Conservation (phyloP, 2,888 invertebrate species). For the Callyntrura guangdongensis region DNA sequence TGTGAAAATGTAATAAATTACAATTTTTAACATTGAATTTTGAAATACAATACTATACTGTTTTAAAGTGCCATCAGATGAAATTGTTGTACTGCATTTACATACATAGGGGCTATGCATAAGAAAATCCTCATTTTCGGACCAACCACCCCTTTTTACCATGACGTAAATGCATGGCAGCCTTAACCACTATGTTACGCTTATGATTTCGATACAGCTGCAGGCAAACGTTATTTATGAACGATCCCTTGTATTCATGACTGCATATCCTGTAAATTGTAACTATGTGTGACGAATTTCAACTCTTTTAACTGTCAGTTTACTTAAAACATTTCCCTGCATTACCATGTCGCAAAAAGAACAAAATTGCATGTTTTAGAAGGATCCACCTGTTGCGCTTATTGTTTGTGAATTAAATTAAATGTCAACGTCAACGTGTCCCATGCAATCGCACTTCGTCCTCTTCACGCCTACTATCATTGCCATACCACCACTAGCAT, state of each 20-base stretch:
- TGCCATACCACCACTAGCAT: neutral
- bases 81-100: neutral
- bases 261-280: neutral
- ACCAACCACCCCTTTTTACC: too few species aligned
- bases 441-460: neutral
- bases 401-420: neutral
- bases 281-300: neutral
- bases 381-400: conserved; percentile 3
- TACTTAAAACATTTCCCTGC: neutral
- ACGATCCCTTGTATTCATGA: neutral
- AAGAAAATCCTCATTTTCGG: too few species aligned
- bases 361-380: neutral
- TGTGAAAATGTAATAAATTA: conserved; percentile 5
- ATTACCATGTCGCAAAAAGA: neutral
- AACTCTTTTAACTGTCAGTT: neutral
- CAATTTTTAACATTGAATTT: conserved; percentile 14
- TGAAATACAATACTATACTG: neutral
- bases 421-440: conserved; percentile 23
- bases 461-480: neutral
- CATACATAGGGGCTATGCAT: neutral
- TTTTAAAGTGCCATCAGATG: neutral
- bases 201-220: too few species aligned
- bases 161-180: too few species aligned
- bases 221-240: neutral
- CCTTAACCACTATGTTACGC: too few species aligned